Evolutionary conservation across 2,113 vertebrate genomes (phyloP).

Genomic region (Hystrix brachyura): DNA sequence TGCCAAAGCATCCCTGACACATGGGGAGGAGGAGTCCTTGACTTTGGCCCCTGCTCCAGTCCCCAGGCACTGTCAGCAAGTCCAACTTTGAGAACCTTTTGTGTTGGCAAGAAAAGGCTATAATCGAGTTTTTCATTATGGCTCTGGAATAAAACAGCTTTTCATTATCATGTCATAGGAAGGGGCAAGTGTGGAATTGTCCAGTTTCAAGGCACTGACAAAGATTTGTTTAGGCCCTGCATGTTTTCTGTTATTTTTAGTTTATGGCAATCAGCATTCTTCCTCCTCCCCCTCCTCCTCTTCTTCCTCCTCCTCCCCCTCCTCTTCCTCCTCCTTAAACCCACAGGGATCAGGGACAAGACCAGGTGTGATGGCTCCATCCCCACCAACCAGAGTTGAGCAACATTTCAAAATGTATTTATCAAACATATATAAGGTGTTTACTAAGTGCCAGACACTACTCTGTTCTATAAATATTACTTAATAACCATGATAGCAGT

Average conservation of each 20-base stretch:
- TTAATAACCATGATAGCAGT: not conserved
- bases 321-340: not conserved
- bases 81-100: constrained; percentile 17
- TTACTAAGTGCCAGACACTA: not conserved
- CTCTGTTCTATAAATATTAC: not conserved
- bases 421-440: not conserved
- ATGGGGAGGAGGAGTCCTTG: not conserved
- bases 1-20: not conserved
- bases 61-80: not conserved
- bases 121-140: not conserved
- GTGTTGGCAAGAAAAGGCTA: constrained; percentile 64
- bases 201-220: not conserved
- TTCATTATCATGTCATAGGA: constrained; percentile 51
- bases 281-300: not conserved
- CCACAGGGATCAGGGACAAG: not conserved
- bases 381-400: not conserved
- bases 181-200: not conserved
- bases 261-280: not conserved
- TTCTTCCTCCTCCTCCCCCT: not conserved
- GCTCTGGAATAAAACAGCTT: constrained; percentile 50
- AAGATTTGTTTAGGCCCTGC: not conserved
- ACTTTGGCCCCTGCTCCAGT: not conserved
- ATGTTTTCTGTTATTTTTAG: constrained; percentile 50
- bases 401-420: not conserved
- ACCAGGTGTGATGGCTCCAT: not conserved